phyloP scores from a whole-genome alignment of 2,113 vertebrate genomes.

The Proterorhinus semilunaris region DNA sequence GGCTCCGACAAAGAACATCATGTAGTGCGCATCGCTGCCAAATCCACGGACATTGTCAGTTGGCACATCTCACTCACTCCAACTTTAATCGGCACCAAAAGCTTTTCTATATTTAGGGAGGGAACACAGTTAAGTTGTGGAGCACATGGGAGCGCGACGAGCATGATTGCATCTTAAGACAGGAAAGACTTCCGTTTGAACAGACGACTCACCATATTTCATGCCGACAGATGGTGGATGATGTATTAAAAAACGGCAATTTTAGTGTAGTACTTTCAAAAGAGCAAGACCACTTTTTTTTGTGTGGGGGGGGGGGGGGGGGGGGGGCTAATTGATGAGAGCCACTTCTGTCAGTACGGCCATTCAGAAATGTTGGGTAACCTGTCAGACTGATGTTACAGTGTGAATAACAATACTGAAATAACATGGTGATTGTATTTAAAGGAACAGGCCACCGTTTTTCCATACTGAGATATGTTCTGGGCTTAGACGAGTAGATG shows the following conservation, averaged over 20 bases:
- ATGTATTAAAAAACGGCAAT: not conserved
- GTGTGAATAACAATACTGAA: no score
- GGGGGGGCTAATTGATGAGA: no score
- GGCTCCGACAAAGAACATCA: slow-evolving; percentile 65
- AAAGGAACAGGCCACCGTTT: no score
- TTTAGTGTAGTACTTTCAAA: not conserved
- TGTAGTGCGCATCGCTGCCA: slow-evolving; percentile 62
- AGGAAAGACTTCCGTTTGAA: slow-evolving; percentile 16
- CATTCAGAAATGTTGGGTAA: no score
- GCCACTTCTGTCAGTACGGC: no score
- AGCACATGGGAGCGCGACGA: slow-evolving; percentile 13
- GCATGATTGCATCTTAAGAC: slow-evolving; percentile 40
- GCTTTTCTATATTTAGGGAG: slow-evolving; percentile 47
- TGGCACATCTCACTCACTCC: slow-evolving; percentile 59
- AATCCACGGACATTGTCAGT: slow-evolving; percentile 70
- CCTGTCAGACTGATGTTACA: no score
- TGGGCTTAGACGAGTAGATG: no score
- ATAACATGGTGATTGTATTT: no score
- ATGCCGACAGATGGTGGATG: not conserved
- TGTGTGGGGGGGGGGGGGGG: no score
- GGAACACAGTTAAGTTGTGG: slow-evolving; percentile 38
- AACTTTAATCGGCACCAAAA: slow-evolving; percentile 62
- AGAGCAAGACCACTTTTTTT: not conserved
- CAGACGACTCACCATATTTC: slow-evolving; percentile 3
- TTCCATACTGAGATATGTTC: no score